These are phyloP conservation scores for Anastrepha ludens DNA, from an alignment of 1,140 invertebrate genomes.

Conservation along the genomic window DNA sequence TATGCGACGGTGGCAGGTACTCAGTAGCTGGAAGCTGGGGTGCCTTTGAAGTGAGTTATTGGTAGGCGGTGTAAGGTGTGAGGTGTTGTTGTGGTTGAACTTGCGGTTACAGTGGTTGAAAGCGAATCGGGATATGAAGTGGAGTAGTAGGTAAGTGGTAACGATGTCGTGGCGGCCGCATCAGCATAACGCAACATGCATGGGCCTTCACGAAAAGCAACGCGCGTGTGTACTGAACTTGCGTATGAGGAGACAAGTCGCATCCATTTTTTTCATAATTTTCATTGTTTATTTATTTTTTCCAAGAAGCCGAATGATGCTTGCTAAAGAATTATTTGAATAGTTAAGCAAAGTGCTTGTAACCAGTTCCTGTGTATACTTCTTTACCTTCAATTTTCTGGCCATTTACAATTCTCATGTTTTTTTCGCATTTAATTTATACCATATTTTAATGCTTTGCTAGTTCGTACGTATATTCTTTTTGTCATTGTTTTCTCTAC, in stretches of 20 bases:
- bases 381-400: conserved; percentile 17
- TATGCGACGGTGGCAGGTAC: not conserved
- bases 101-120: conserved; percentile 6
- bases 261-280: not conserved
- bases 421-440: not conserved
- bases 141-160: not conserved
- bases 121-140: conserved; percentile 4
- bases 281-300: not conserved
- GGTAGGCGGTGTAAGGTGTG: not conserved
- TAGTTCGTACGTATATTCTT: not conserved
- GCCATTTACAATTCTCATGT: not conserved
- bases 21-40: conserved; percentile 31
- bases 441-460: not conserved
- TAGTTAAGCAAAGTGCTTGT: not conserved
- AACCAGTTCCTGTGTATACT: not conserved
- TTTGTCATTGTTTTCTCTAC: not conserved
- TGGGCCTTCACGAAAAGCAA: conserved; percentile 18
- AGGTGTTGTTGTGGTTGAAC: not conserved
- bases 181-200: not conserved
- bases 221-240: not conserved
- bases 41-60: not conserved
- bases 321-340: not conserved
- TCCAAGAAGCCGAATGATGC: not conserved
- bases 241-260: not conserved
- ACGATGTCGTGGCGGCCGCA: not conserved